phyloP scores from a whole-genome alignment of 64 coral and sea anemone species.

The Porites lutea region DNA sequence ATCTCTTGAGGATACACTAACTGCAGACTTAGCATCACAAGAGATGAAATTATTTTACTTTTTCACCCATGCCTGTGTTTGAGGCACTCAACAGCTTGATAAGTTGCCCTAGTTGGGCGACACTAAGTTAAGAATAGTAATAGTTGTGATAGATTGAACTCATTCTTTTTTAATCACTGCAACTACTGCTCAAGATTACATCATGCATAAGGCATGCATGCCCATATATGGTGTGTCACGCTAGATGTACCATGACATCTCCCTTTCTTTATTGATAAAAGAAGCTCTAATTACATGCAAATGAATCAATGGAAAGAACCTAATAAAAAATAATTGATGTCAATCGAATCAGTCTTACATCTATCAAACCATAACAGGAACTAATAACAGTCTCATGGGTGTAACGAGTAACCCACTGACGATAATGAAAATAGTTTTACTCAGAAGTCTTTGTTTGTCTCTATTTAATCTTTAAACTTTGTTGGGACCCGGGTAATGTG shows the following conservation, averaged over 20 bases:
- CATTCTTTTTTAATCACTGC: not conserved
- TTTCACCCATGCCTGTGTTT: slow-evolving; percentile 55
- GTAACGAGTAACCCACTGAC: slow-evolving; percentile 8
- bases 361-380: slow-evolving; percentile 11
- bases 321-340: not conserved
- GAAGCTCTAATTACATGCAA: not conserved
- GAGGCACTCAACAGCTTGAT: slow-evolving; percentile 8
- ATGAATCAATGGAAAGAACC: not conserved
- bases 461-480: slow-evolving; percentile 13
- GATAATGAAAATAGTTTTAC: not conserved
- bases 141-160: not conserved
- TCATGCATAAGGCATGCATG: not conserved
- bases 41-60: slow-evolving; percentile 28
- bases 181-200: not conserved
- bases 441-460: not conserved
- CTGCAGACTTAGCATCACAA: slow-evolving; percentile 37
- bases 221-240: not conserved
- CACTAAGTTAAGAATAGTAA: too few species aligned
- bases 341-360: not conserved
- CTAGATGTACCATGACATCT: not conserved
- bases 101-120: too few species aligned
- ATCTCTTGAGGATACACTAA: not conserved
- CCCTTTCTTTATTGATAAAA: slow-evolving; percentile 4
- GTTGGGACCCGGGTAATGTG: not conserved
- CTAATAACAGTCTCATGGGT: slow-evolving; percentile 4